These are phyloP conservation scores for Lerista edwardsae DNA, from an alignment of 2,797 vertebrate species.

Conservation along the genomic window DNA sequence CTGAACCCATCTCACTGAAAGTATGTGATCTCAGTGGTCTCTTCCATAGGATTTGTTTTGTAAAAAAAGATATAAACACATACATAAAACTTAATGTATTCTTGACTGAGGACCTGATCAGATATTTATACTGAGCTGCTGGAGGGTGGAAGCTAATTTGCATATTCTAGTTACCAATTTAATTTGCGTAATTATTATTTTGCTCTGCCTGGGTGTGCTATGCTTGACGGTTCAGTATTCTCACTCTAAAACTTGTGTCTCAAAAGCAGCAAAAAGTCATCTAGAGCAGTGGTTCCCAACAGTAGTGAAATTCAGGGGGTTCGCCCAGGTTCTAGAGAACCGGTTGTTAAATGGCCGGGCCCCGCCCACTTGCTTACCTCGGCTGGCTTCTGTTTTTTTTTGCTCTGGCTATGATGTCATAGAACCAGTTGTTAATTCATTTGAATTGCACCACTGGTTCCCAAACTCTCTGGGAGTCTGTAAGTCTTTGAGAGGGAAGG, in stretches of 20 bases:
- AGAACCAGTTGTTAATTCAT: too few relatives aligned
- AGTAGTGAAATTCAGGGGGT: too few relatives aligned
- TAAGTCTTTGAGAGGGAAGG: too few relatives aligned
- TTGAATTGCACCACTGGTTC: too few relatives aligned
- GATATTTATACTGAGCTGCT: background rate
- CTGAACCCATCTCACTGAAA: constrained; percentile 23
- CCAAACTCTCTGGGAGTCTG: too few relatives aligned
- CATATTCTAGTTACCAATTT: constrained; percentile 17
- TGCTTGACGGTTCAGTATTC: background rate
- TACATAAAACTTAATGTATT: constrained; percentile 3
- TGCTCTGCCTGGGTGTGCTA: background rate
- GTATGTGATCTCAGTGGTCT: constrained; percentile 10
- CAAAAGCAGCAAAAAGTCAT: background rate
- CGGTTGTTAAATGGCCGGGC: too few relatives aligned
- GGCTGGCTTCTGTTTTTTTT: too few relatives aligned
- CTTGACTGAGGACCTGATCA: background rate
- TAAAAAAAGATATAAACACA: background rate
- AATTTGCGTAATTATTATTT: constrained; percentile 24
- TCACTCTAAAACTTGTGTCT: constrained; percentile 1
- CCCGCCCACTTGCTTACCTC: too few relatives aligned
- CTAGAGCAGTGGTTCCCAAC: background rate
- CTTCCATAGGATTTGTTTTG: background rate
- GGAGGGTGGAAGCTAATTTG: constrained; percentile 11
- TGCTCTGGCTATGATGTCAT: too few relatives aligned
- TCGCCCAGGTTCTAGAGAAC: too few relatives aligned